phyloP scores from a whole-genome alignment of 2,113 vertebrate species.

The Hyperoodon ampullatus region DNA sequence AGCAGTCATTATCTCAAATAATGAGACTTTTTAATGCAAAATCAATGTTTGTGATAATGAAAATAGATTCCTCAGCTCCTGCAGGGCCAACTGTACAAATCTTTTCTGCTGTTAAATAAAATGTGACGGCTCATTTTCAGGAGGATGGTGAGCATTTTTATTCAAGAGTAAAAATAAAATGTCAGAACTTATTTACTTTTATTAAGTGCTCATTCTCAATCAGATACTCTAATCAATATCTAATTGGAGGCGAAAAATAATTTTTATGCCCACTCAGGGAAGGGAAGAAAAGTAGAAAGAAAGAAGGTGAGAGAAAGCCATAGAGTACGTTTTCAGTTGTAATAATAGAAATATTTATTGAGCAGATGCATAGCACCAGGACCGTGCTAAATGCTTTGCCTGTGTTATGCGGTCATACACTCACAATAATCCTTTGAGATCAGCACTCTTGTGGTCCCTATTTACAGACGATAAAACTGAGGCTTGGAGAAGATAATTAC shows the following conservation, averaged over 20 bases:
- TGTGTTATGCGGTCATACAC: fast-evolving
- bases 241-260: constrained; percentile 74
- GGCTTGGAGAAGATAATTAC: not conserved
- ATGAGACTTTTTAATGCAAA: constrained; percentile 90
- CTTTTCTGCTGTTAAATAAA: constrained; percentile 84
- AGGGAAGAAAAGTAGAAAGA: constrained; percentile 41
- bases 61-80: constrained; percentile 88
- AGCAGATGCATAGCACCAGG: not conserved
- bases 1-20: constrained; percentile 89
- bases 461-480: constrained; percentile 1
- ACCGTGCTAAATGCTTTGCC: not conserved
- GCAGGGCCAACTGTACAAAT: constrained; percentile 84
- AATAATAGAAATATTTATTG: not conserved
- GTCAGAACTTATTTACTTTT: constrained; percentile 84
- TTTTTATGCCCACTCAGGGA: constrained; percentile 72
- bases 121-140: constrained; percentile 83
- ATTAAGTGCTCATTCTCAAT: constrained; percentile 78
- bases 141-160: constrained; percentile 80
- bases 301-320: not conserved
- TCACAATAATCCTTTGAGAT: fast-evolving
- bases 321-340: not conserved
- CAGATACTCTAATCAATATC: constrained; percentile 75
- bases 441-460: not conserved
- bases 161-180: constrained; percentile 84
- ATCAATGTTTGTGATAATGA: constrained; percentile 90